Percentiles rank a stretch among this genome's conserved stretches.
Conservation (phyloP, 2,797 vertebrate genomes). For the Crypturellus tataupa region DNA sequence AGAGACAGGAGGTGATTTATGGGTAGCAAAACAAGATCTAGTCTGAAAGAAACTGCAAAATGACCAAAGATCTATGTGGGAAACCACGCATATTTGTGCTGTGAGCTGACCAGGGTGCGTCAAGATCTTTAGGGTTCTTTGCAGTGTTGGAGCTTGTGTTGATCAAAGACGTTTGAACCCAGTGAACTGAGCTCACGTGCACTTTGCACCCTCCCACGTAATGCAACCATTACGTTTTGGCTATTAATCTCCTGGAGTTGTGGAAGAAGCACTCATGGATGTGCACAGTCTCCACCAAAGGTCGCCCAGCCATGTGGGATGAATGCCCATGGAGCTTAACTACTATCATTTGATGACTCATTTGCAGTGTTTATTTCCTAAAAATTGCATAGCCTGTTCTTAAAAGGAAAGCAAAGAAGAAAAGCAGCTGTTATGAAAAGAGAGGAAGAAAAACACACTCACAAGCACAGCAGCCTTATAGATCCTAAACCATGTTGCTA, state of each 20-base stretch:
- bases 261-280: not conserved
- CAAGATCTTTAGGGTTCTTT: not conserved
- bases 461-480: slow-evolving; percentile 27
- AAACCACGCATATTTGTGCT: not conserved
- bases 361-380: slow-evolving; percentile 68
- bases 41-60: not conserved
- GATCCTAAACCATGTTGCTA: slow-evolving; percentile 10
- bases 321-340: slow-evolving; percentile 1
- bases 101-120: not conserved
- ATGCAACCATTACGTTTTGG: not conserved
- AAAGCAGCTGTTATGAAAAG: slow-evolving; percentile 55
- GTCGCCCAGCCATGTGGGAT: not conserved
- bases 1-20: not conserved
- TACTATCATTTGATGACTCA: slow-evolving; percentile 74
- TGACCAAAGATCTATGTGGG: not conserved
- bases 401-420: slow-evolving; percentile 46
- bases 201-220: fast-evolving
- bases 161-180: not conserved
- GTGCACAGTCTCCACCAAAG: not conserved
- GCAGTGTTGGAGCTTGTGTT: not conserved
- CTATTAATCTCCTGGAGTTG: not conserved
- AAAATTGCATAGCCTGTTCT: slow-evolving; percentile 67
- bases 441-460: slow-evolving; percentile 47
- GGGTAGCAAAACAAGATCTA: not conserved
- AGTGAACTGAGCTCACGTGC: fast-evolving